Evolutionary conservation across 2,888 invertebrate genomes (phyloP).

Genomic region (Acronicta aceris): DNA sequence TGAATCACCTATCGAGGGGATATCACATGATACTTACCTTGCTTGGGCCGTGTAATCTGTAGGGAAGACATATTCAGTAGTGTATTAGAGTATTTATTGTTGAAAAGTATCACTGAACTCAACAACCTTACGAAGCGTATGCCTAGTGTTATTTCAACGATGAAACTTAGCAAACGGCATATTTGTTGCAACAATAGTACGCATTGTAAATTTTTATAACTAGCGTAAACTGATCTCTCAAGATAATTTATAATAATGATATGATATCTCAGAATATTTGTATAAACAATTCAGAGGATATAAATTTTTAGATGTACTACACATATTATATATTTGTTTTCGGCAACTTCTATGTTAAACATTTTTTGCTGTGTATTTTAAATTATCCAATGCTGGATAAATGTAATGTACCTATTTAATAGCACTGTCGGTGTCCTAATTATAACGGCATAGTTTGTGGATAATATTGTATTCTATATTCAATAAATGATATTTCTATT

Average conservation of each 20-base stretch:
- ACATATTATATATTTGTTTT: conserved; percentile 76
- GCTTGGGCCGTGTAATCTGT: conserved; percentile 84
- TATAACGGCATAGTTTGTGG: conserved; percentile 86
- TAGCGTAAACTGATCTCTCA: conserved; percentile 89
- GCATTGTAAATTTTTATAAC: conserved; percentile 88
- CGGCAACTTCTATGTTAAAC: conserved; percentile 79
- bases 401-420: conserved; percentile 79
- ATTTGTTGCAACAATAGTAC: conserved; percentile 81
- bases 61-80: conserved; percentile 81
- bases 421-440: conserved; percentile 86
- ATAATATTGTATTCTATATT: conserved; percentile 89
- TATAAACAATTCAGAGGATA: conserved; percentile 86
- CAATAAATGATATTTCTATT: conserved; percentile 88
- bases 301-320: conserved; percentile 82
- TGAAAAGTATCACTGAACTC: conserved; percentile 78
- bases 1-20: conserved; percentile 58
- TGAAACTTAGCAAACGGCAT: conserved; percentile 77
- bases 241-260: conserved; percentile 86
- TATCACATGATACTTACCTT: conserved; percentile 71
- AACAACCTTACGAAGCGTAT: conserved; percentile 75
- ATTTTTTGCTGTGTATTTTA: conserved; percentile 78
- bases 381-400: conserved; percentile 81
- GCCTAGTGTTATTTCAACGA: conserved; percentile 82
- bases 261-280: conserved; percentile 86
- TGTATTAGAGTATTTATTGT: conserved; percentile 84